A percentile compares a stretch with the other conserved stretches of the same genome.
Conservation (phyloP, 1,140 invertebrate genomes). For the Myzus persicae region DNA sequence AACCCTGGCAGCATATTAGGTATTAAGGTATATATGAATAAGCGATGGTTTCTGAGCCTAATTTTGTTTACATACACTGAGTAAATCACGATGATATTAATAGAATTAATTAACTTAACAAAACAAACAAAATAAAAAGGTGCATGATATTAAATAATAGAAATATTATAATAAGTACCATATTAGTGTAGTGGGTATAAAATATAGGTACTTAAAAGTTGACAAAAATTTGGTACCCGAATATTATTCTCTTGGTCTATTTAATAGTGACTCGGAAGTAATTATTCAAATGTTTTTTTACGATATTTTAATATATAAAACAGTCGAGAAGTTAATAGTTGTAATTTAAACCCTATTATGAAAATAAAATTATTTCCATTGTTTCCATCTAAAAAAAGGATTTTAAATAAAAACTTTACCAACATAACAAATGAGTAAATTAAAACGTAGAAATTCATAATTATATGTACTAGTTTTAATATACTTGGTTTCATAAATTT, state of each 20-base stretch:
- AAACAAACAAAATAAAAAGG: neutral
- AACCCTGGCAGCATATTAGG: neutral
- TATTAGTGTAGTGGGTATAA: neutral
- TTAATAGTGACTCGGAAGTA: neutral
- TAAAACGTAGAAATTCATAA: neutral
- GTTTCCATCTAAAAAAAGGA: neutral
- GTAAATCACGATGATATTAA: neutral
- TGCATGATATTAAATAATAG: neutral
- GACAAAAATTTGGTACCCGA: neutral
- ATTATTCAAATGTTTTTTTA: constrained; percentile 8
- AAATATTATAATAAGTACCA: neutral
- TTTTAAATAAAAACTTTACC: neutral
- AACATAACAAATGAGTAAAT: neutral
- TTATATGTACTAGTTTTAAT: neutral
- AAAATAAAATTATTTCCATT: neutral
- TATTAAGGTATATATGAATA: neutral
- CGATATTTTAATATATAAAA: constrained; percentile 20
- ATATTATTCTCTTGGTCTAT: neutral
- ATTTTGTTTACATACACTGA: neutral
- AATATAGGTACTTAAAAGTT: constrained; percentile 14
- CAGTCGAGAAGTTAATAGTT: constrained; percentile 1
- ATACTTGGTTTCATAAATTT: neutral
- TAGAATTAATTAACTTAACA: neutral
- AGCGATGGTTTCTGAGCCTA: neutral
- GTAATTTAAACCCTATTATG: neutral